Conservation (phyloP, 92 coral and sea anemone genomes). For the Pocillopora meandrina region DNA sequence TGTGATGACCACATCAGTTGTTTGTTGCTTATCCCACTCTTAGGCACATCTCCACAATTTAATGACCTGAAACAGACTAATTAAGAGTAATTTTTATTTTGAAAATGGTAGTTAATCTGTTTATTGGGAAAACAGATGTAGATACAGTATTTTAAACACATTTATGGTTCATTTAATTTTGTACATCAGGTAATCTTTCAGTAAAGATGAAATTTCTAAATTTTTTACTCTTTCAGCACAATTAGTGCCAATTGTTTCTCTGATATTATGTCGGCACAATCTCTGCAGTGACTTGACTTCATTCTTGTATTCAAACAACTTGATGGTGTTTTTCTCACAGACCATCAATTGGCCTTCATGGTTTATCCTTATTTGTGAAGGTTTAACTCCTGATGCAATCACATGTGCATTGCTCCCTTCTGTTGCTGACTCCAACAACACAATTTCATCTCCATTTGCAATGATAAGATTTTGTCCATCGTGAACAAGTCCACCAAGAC, state of each 20-base stretch:
- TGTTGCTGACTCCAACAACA: constrained; percentile 42
- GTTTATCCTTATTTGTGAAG: constrained; percentile 34
- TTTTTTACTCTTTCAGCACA: constrained; percentile 3
- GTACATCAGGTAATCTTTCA: constrained; percentile 20
- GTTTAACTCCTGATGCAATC: constrained; percentile 36
- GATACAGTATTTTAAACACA: too few species aligned
- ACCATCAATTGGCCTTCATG: constrained; percentile 42
- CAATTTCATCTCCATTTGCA: constrained; percentile 29
- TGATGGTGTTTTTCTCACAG: constrained; percentile 19
- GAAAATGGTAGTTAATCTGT: too few species aligned
- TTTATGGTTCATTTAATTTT: not conserved
- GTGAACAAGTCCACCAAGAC: constrained; percentile 29
- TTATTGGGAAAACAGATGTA: too few species aligned
- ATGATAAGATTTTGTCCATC: constrained; percentile 47
- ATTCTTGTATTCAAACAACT: not conserved
- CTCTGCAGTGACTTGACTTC: constrained; percentile 2
- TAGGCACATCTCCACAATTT: too few species aligned
- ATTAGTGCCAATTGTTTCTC: constrained; percentile 5
- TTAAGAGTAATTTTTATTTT: too few species aligned
- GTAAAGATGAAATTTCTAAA: not conserved
- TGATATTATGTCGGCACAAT: not conserved
- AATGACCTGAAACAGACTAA: too few species aligned
- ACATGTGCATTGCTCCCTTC: constrained; percentile 46
- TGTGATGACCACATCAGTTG: too few species aligned
- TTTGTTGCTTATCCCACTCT: too few species aligned